Evolutionary conservation across 2,888 invertebrate species (phyloP).

Genomic region (Antheraea yamamai): DNA sequence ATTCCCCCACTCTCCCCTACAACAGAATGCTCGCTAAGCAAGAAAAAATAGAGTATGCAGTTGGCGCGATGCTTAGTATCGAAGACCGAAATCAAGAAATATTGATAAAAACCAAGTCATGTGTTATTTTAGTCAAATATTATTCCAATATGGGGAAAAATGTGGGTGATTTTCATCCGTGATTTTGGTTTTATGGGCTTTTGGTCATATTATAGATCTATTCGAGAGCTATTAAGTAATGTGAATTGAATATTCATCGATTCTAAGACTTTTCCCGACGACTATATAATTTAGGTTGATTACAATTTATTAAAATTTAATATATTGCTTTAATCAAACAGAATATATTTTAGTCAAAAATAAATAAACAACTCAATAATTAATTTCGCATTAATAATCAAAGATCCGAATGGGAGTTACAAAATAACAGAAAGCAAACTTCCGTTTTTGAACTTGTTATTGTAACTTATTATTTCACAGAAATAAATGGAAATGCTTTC

Average conservation of each 20-base stretch:
- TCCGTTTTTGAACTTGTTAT: slow-evolving; percentile 28
- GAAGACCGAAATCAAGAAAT: no score
- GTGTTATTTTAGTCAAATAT: no score
- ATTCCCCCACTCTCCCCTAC: no score
- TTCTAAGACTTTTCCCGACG: neutral
- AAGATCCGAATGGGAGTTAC: slow-evolving; percentile 19
- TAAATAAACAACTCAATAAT: neutral
- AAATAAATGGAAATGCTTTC: slow-evolving; percentile 50
- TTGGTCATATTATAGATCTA: neutral
- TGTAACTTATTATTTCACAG: slow-evolving; percentile 39
- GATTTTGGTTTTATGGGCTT: no score
- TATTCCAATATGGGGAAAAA: no score
- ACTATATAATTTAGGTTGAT: neutral
- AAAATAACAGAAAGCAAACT: slow-evolving; percentile 18
- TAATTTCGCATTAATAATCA: neutral
- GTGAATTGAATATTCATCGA: neutral
- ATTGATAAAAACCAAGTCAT: no score
- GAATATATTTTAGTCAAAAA: neutral
- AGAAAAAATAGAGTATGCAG: no score
- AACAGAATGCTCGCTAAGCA: no score
- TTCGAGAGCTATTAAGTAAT: neutral
- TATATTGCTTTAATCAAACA: neutral
- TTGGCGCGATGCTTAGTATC: no score
- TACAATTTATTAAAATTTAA: neutral
- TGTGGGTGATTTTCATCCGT: no score